Conservation (phyloP, 2,797 vertebrate genomes). For the Hozukius guyotensis region DNA sequence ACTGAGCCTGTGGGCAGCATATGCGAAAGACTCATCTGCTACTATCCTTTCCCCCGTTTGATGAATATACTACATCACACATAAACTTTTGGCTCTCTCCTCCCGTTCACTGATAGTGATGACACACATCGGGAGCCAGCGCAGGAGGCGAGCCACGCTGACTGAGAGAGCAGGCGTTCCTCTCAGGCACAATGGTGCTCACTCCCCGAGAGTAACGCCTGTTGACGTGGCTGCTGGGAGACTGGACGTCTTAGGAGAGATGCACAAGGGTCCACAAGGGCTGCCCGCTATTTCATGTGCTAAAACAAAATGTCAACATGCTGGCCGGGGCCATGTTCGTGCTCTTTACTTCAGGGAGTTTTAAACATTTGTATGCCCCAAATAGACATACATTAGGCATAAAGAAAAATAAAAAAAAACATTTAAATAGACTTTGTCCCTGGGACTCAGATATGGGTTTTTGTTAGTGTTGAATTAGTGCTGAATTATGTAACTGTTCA, state of each 20-base stretch:
- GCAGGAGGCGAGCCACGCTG: constrained; percentile 4
- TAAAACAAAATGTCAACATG: constrained; percentile 61
- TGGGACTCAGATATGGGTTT: constrained; percentile 3
- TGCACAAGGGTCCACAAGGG: constrained; percentile 11
- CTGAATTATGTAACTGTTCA: constrained; percentile 25
- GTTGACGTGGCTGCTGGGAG: constrained; percentile 62
- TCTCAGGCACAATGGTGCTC: constrained; percentile 32
- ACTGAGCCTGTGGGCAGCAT: constrained; percentile 61
- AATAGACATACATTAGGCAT: constrained; percentile 15
- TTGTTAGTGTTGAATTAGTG: constrained; percentile 8
- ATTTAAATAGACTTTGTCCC: constrained; percentile 1
- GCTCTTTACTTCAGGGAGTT: constrained; percentile 18
- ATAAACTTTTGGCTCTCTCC: constrained; percentile 42
- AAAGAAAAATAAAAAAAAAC: background rate
- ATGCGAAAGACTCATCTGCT: constrained; percentile 64
- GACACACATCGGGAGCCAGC: constrained; percentile 32
- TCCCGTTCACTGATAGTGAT: constrained; percentile 14
- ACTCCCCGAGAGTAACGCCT: constrained; percentile 56
- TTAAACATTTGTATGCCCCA: constrained; percentile 11
- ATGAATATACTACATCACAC: constrained; percentile 54
- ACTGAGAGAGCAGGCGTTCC: constrained; percentile 9
- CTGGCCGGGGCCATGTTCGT: constrained; percentile 3
- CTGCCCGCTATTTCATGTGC: constrained; percentile 42
- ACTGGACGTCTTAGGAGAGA: constrained; percentile 30
- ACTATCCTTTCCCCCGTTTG: constrained; percentile 40